Percentiles rank a stretch among this genome's conserved stretches.
These are phyloP conservation scores for Pedionomus torquatus DNA, from an alignment of 2,113 vertebrate species.

Conservation along the genomic window DNA sequence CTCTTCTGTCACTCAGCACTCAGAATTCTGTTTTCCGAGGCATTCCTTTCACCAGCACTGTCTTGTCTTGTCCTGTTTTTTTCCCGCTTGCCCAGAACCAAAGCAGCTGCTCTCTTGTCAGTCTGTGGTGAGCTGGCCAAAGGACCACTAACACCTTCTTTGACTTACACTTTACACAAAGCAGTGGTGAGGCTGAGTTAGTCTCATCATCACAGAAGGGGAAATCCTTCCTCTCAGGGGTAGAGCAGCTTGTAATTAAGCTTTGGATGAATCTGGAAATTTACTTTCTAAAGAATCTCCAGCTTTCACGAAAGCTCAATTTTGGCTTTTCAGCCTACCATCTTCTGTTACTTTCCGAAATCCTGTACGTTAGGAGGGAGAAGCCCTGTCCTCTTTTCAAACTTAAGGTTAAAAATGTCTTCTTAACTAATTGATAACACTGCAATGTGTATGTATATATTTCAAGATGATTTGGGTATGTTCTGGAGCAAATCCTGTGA, in stretches of 20 bases:
- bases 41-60: not conserved
- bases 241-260: not conserved
- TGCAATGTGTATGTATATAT: no score
- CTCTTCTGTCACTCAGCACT: not conserved
- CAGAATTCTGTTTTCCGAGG: not conserved
- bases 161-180: not conserved
- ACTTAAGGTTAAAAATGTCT: not conserved
- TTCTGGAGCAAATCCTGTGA: not conserved
- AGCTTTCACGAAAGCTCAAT: not conserved
- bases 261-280: not conserved
- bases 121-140: not conserved
- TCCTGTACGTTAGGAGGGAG: not conserved
- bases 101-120: not conserved
- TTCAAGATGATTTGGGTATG: not conserved
- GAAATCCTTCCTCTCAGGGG: not conserved
- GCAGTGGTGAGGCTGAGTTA: not conserved
- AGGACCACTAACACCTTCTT: not conserved
- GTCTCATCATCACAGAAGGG: not conserved
- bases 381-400: not conserved
- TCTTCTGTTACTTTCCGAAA: not conserved
- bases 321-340: not conserved
- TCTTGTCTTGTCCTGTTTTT: not conserved
- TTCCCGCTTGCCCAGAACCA: not conserved
- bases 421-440: no score
- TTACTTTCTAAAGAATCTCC: not conserved